Conservation (phyloP, 2,888 invertebrate genomes). For the Tetragonisca angustula region DNA sequence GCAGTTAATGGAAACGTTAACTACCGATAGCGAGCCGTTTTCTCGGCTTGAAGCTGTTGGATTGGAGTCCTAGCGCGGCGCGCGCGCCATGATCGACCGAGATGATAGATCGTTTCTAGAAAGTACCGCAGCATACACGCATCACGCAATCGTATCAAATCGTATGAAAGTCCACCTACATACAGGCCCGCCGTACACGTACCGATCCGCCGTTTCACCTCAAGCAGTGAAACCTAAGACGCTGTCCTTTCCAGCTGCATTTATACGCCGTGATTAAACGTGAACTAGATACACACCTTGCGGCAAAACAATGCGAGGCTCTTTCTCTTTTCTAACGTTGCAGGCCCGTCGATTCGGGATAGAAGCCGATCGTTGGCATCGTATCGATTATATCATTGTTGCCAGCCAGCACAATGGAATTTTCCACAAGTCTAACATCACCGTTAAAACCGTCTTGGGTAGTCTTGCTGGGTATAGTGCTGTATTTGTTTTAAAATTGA, state of each 20-base stretch:
- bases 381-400: not conserved
- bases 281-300: conserved; percentile 54
- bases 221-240: conserved; percentile 69
- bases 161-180: conserved; percentile 74
- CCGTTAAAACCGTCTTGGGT: too few relatives aligned
- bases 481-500: too few relatives aligned
- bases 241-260: conserved; percentile 63
- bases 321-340: not conserved
- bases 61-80: conserved; percentile 41
- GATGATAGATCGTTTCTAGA: conserved; percentile 71
- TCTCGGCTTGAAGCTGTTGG: conserved; percentile 7
- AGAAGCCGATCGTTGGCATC: not conserved
- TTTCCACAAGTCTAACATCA: not conserved
- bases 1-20: not conserved
- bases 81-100: conserved; percentile 59
- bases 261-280: conserved; percentile 54
- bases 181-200: conserved; percentile 47
- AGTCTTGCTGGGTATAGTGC: too few relatives aligned
- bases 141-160: conserved; percentile 72
- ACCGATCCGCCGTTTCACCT: conserved; percentile 68
- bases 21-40: not conserved
- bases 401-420: not conserved
- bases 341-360: not conserved
- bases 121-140: conserved; percentile 64
- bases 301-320: conserved; percentile 17